Percentiles rank a stretch among this genome's conserved stretches.
These are phyloP conservation scores for Caenorhabditis uteleia DNA, from an alignment of 2,888 invertebrate species.

Conservation along the genomic window DNA sequence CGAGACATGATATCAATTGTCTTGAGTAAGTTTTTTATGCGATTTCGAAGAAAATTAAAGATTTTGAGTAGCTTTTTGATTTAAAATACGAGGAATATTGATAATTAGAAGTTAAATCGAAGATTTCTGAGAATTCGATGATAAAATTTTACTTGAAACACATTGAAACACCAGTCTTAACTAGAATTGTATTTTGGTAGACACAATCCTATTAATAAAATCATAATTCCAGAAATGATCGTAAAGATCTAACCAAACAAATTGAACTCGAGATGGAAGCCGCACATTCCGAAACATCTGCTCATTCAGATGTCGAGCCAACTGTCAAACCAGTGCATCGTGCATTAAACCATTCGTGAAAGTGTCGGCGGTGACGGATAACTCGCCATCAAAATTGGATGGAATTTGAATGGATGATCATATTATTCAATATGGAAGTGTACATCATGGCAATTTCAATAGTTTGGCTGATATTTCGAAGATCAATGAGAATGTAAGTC, in stretches of 20 bases:
- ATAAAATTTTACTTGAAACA: too few species aligned
- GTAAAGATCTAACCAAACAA: slow-evolving; percentile 81
- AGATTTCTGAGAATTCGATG: too few species aligned
- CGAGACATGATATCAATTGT: slow-evolving; percentile 88
- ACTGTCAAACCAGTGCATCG: too few species aligned
- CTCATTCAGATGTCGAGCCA: too few species aligned
- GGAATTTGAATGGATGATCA: slow-evolving; percentile 54
- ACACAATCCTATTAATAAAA: too few species aligned
- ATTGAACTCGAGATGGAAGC: slow-evolving; percentile 72
- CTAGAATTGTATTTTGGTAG: too few species aligned
- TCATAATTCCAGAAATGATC: slow-evolving; percentile 82
- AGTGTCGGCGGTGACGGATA: slow-evolving; percentile 36
- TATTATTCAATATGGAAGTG: slow-evolving; percentile 61
- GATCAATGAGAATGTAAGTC: slow-evolving; percentile 48
- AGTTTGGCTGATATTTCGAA: slow-evolving; percentile 54
- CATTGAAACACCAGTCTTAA: too few species aligned
- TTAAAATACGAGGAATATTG: too few species aligned
- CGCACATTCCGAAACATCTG: slow-evolving; percentile 2
- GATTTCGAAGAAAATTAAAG: too few species aligned
- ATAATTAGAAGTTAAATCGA: too few species aligned
- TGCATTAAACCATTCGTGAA: slow-evolving; percentile 50
- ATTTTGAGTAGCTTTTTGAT: too few species aligned
- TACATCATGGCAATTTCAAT: slow-evolving; percentile 61
- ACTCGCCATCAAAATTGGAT: slow-evolving; percentile 49
- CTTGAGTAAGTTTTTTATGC: too few species aligned